Evolutionary conservation across 1,140 invertebrate genomes (phyloP), one percentile per base, ranked within the genome.

Genomic region (Lysiphlebus fabarum): DNA sequence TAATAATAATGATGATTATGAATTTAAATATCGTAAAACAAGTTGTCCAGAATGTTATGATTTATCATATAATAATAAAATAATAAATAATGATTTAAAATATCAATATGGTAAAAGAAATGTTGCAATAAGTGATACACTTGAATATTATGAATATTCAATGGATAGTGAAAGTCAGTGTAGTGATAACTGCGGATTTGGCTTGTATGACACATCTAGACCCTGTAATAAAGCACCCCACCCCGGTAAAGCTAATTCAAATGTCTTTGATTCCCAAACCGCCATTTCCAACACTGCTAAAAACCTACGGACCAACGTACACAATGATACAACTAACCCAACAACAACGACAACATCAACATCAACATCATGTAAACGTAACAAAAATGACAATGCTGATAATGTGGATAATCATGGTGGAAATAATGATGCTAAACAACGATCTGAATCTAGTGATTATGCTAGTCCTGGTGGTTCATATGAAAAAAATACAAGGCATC

Each of bases 261-360:
- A 77, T 79, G 70, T 77, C 72, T 79, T 79, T 80, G 74, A 80
- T 80, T 80, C 77, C 78, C 76, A 77, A 77, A 77, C 76, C 74
- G 73, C 73, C 74, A 78, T 75, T 74, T 77, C 76, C 76, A 72
- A 78, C 74, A 78, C 74, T 77, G 72, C 74, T 78, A 79, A 79
- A 73, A 74, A 77, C 71, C 72, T 67, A 68, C 68, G 67, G 68
- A 61, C 64, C 69, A 68, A 67, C 67, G 69, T 70, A 66, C 61
- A 68, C 51, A 63, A 68, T 63, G 63, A 65, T 59, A 49, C 45
- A n/a, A 26, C 17, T 26, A 58, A 62, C 37, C 44, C 65, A 63
- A 36, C 48, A 34, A 57, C 53, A 55, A 55, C 43, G 34, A 57
- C 51, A 51, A 62, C 54, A 43, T 56, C 41, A 40, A 58, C 48